These are phyloP conservation scores for Phalloptychus januarius DNA, from an alignment of 2,797 vertebrate species.

Conservation along the genomic window DNA sequence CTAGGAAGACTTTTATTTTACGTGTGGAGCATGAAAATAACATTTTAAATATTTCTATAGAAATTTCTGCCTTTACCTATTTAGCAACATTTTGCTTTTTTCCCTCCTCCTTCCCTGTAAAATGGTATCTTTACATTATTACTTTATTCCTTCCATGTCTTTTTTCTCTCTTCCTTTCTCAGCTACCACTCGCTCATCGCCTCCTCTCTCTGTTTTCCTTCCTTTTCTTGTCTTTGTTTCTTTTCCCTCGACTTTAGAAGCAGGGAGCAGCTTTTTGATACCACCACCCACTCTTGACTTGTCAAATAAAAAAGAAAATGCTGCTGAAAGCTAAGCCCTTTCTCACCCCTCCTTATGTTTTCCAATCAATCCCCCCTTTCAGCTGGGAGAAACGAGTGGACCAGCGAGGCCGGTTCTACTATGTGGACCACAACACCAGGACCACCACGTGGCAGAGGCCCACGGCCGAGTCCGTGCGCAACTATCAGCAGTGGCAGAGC, in stretches of 20 bases:
- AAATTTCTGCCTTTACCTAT: not conserved
- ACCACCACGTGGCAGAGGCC: constrained; percentile 99
- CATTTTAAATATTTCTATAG: not conserved
- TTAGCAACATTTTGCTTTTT: not conserved
- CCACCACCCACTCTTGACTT: constrained; percentile 35
- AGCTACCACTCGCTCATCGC: constrained; percentile 5
- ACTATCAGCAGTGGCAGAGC: constrained; percentile 97
- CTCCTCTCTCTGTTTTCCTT: constrained; percentile 33
- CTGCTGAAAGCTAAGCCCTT: constrained; percentile 24
- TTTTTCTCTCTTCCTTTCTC: constrained; percentile 1
- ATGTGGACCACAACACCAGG: constrained; percentile 97
- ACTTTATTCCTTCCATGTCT: not conserved
- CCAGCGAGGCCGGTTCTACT: constrained; percentile 93
- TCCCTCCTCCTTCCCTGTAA: not conserved
- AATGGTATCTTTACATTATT: not conserved
- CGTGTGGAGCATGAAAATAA: not conserved
- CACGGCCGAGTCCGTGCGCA: constrained; percentile 92
- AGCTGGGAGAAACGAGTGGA: constrained; percentile 99
- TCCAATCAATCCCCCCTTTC: not conserved
- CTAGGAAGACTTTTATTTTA: not conserved
- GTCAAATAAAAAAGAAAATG: constrained; percentile 32
- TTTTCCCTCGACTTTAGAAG: constrained; percentile 31
- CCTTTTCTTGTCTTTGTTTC: constrained; percentile 42
- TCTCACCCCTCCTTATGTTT: not conserved
- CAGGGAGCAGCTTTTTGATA: constrained; percentile 21